Base-by-base conservation (phyloP, 2,797 vertebrate species). In the Epinephelus awoara region DNA sequence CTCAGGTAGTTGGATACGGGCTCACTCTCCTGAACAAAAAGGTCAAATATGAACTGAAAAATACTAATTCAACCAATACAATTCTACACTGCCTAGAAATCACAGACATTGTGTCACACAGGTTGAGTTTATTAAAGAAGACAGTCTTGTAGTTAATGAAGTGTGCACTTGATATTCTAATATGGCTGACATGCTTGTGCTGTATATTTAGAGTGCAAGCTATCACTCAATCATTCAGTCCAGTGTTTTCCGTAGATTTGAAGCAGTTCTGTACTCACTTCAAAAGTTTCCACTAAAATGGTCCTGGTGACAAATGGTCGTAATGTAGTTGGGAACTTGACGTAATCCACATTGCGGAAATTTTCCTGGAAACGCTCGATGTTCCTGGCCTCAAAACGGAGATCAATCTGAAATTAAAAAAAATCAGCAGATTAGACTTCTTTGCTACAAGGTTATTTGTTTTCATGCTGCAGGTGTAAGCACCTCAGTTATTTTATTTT, bases 271-370 rank as follows among this genome's bases (percentile, higher is more conserved):
- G 6, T 51, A 84, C 95, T 95, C 88, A 98, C 98, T 93, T 99
- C 97, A 58, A 97, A 99, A 0, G 97, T 99, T 90, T 99, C 98
- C 83, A 99, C 98, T 70, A 99, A 91, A 68, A 99, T 89, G 18
- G 95, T 95, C 73, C 95, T 95, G 0, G 97, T 98, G 83, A 99
- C 95, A 63, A 98, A 96, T 8, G 97, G 97, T 19, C 89, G 89
- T 34, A 99, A 94, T 0, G 97, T 97, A n/a, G 95, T 96, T 4
- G 98, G 98, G 84, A 99, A 99, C 85, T 88, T 97, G 70, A 99
- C 96, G 15, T 95, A 97, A 46, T 96, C 93, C 2, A 97, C 92
- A 7, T 94, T 85, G 17, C 93, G 93, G 89, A 99, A 99, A 79
- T 99, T 98, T 0, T 93, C 91, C 27, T 93, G 95, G 91, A 99